Evolutionary conservation across 2,888 invertebrate species (phyloP).

Genomic region (Caenorhabditis wallacei): DNA sequence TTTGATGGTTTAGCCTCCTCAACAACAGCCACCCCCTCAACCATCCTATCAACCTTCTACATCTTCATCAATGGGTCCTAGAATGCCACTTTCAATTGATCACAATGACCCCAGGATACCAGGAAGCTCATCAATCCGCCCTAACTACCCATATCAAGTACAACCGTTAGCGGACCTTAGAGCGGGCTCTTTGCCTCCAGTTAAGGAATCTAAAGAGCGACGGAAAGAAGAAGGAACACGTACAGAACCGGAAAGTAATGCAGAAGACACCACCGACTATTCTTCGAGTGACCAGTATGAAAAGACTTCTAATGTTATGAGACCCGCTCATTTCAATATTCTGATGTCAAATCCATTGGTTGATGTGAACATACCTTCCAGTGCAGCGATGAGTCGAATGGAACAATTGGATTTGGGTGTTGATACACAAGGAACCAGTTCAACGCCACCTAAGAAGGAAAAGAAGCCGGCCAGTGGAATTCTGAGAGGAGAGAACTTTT

Average conservation of each 20-base stretch:
- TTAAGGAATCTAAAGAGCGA: slow-evolving; percentile 58
- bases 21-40: slow-evolving; percentile 23
- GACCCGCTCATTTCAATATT: slow-evolving; percentile 73
- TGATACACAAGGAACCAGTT: slow-evolving; percentile 68
- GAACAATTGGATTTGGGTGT: slow-evolving; percentile 52
- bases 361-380: slow-evolving; percentile 67
- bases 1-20: slow-evolving; percentile 23
- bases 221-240: slow-evolving; percentile 74
- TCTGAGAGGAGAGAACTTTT: slow-evolving; percentile 76
- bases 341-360: slow-evolving; percentile 78
- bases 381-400: slow-evolving; percentile 51
- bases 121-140: slow-evolving; percentile 66
- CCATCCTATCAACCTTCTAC: slow-evolving; percentile 40
- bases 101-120: slow-evolving; percentile 70
- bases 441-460: slow-evolving; percentile 61
- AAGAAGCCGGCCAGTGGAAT: slow-evolving; percentile 47
- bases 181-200: slow-evolving; percentile 79
- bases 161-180: slow-evolving; percentile 80
- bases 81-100: slow-evolving; percentile 62
- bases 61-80: slow-evolving; percentile 22
- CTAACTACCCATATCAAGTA: slow-evolving; percentile 77
- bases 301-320: slow-evolving; percentile 55
- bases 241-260: slow-evolving; percentile 81
- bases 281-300: slow-evolving; percentile 78
- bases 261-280: slow-evolving; percentile 83